A percentile compares a stretch with the other conserved stretches of the same genome.
Conservation (phyloP, 2,888 invertebrate genomes). For the Cancer borealis region DNA sequence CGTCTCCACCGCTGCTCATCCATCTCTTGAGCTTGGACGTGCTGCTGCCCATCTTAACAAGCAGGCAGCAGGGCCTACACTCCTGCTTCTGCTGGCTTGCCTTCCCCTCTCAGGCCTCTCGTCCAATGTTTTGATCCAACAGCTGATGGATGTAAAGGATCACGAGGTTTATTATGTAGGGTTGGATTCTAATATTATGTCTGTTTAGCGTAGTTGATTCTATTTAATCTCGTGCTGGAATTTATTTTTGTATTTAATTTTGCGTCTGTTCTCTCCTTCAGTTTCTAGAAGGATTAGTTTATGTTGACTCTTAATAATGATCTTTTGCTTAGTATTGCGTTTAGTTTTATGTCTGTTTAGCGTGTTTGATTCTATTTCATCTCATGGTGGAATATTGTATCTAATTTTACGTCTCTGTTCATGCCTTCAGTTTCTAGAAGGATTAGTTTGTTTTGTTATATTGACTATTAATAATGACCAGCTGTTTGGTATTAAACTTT, state of each 20-base stretch:
- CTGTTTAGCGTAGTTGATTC: background rate
- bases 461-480: no score
- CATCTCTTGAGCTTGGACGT: slow-evolving; percentile 72
- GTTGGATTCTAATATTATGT: background rate
- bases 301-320: background rate
- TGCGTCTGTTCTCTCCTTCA: background rate
- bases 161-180: background rate
- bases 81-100: background rate
- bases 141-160: background rate
- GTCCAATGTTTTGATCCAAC: slow-evolving; percentile 5
- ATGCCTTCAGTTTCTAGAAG: no score
- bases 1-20: slow-evolving; percentile 65
- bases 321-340: background rate
- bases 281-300: no score
- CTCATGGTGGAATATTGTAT: no score
- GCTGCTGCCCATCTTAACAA: slow-evolving; percentile 68
- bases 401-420: no score
- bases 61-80: background rate
- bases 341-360: background rate
- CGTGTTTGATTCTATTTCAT: background rate
- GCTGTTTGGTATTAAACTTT: no score
- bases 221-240: background rate
- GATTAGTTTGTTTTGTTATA: no score
- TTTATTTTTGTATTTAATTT: background rate
- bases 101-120: background rate